Evolutionary conservation across 2,797 vertebrate species (phyloP), one percentile per base, ranked within the genome.

Genomic region (Gastrophryne carolinensis): DNA sequence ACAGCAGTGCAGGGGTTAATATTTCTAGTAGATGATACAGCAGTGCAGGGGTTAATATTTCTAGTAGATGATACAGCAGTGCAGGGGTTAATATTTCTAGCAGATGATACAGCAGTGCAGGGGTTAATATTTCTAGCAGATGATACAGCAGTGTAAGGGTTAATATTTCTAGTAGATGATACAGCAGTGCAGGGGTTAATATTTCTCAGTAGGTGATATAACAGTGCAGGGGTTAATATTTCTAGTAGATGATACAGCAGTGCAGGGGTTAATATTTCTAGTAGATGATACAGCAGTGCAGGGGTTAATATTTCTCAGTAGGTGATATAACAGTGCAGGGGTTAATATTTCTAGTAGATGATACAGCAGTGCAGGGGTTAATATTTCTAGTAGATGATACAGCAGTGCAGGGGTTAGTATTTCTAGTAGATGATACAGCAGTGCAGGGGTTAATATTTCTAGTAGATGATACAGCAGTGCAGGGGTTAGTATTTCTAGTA

Each of bases 281-380:
- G n/a, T n/a, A n/a, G n/a, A 13, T n/a, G 35, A n/a, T 47, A 21
- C 39, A 50, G 50, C 13, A 19, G 7, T 37, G 13, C 3, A 60
- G 4, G 60, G 44, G 56, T 72, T 61, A 72, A 30, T 17, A 15
- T 13, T n/a, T n/a, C n/a, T n/a, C n/a, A n/a, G n/a, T n/a, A n/a
- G n/a, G n/a, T n/a, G n/a, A n/a, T n/a, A n/a, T n/a, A 26, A 3
- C 3, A 24, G n/a, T 27, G 49, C 3, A 35, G 9, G 24, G 15
- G 24, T 29, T 4, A 29, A n/a, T n/a, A n/a, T n/a, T 23, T 12
- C 11, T 21, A n/a, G 41, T 23, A 26, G 54, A 1, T 7, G 7
- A 37, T n/a, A 2, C 41, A 23, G 21, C 11, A 27, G 2, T 62
- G 60, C 13, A 62, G 3, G 35, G 7, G 34, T 47, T 21, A 65